Conservation (phyloP, 2,113 vertebrate genomes). For the Zosterops japonicus region DNA sequence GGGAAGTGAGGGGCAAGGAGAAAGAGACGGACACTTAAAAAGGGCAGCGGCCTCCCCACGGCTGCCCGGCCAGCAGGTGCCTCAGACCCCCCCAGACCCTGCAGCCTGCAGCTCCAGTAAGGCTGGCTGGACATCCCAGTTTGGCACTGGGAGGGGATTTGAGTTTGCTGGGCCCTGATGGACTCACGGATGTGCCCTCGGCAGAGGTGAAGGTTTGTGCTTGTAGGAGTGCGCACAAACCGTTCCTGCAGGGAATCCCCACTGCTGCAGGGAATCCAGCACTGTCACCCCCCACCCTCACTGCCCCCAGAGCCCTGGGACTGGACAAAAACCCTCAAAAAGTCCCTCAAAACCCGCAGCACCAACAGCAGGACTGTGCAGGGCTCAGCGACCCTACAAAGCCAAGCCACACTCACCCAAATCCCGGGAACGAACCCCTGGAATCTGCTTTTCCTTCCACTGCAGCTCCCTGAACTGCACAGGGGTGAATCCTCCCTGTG, state of each 20-base stretch:
- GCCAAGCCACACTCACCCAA: background rate
- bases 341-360: background rate
- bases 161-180: fast-evolving
- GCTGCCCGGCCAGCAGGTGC: conserved; percentile 61
- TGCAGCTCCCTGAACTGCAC: fast-evolving
- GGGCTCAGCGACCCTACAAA: background rate
- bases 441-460: background rate
- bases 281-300: background rate
- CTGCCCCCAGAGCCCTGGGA: background rate
- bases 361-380: fast-evolving
- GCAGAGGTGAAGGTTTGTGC: background rate
- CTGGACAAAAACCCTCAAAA: background rate
- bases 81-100: fast-evolving
- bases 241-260: no score
- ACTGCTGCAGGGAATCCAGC: background rate
- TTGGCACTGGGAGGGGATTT: background rate
- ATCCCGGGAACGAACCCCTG: fast-evolving
- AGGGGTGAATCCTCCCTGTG: fast-evolving
- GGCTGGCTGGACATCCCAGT: background rate
- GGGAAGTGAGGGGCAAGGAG: background rate
- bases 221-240: fast-evolving
- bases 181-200: fast-evolving
- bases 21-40: conserved; percentile 26
- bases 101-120: background rate
- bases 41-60: conserved; percentile 51